Percentiles rank a stretch among this genome's conserved stretches.
Evolutionary conservation across 1,140 invertebrate genomes (phyloP).

Genomic region (Daktulosphaira vitifoliae): DNA sequence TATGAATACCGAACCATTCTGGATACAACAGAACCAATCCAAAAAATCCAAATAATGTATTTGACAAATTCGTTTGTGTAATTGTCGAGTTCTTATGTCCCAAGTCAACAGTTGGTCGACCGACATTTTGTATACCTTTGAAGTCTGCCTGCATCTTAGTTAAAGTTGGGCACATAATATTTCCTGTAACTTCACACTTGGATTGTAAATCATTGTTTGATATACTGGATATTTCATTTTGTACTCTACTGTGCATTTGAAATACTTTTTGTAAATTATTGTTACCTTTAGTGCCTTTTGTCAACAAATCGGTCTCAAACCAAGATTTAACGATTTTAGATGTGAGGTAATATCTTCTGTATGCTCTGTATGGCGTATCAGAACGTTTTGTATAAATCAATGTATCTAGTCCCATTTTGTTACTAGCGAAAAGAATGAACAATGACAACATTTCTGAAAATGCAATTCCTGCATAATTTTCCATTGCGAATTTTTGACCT

Average conservation of each 20-base stretch:
- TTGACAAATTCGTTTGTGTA: constrained; percentile 66
- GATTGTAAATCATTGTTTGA: constrained; percentile 37
- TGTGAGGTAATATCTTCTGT: constrained; percentile 54
- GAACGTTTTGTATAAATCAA: constrained; percentile 57
- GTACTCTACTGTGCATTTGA: constrained; percentile 44
- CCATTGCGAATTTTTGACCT: constrained; percentile 54
- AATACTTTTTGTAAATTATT: constrained; percentile 46
- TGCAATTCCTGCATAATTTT: constrained; percentile 51
- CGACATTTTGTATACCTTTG: constrained; percentile 35
- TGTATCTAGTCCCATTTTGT: constrained; percentile 52
- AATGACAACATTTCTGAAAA: constrained; percentile 53
- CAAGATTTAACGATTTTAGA: constrained; percentile 45
- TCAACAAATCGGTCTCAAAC: constrained; percentile 48
- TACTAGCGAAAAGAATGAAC: constrained; percentile 51
- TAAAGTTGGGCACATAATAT: constrained; percentile 41
- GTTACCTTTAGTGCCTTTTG: constrained; percentile 43
- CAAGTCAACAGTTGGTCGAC: constrained; percentile 36
- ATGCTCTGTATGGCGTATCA: constrained; percentile 52
- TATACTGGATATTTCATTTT: constrained; percentile 39
- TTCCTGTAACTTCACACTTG: not conserved
- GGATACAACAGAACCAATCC: constrained; percentile 62
- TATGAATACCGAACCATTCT: constrained; percentile 53
- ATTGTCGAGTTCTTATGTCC: constrained; percentile 46
- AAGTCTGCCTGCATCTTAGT: constrained; percentile 37
- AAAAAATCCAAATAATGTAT: constrained; percentile 79